Conservation (phyloP, 2,797 vertebrate species). For the Masticophis lateralis region DNA sequence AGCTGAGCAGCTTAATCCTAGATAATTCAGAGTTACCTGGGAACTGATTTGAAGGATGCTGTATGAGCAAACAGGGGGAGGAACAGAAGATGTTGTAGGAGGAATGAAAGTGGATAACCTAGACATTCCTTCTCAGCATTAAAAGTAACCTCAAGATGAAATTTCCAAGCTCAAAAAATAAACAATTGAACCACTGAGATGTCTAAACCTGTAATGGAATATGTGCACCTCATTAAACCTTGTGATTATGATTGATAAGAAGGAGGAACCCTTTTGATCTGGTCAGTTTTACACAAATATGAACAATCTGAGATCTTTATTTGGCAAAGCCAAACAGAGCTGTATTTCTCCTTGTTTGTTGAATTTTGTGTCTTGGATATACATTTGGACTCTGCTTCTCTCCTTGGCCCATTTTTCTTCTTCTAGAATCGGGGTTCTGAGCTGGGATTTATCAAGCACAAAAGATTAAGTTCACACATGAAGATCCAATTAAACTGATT, state of each 20-base stretch:
- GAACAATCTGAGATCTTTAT: neutral
- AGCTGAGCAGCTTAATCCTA: conserved; percentile 60
- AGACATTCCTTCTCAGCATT: neutral
- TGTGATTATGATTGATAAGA: neutral
- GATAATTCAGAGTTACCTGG: conserved; percentile 64
- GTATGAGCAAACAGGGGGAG: conserved; percentile 40
- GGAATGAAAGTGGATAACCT: neutral
- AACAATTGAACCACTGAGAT: neutral
- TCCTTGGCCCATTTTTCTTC: neutral
- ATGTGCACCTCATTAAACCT: neutral
- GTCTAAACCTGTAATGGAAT: neutral
- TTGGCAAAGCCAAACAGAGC: neutral
- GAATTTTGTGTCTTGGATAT: neutral
- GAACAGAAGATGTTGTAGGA: neutral
- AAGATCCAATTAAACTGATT: neutral
- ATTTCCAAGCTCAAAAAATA: neutral
- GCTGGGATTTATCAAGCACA: neutral
- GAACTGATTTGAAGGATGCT: conserved; percentile 44
- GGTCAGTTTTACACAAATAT: neutral
- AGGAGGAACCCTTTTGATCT: neutral
- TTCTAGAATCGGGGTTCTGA: too few species aligned
- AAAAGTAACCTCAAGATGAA: neutral
- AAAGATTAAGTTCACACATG: neutral
- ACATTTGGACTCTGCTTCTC: neutral
- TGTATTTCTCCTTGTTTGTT: neutral